A percentile compares a stretch with the other conserved stretches of the same genome.
Evolutionary conservation across 2,888 invertebrate species (phyloP).

Genomic region (Epirrita christyi): DNA sequence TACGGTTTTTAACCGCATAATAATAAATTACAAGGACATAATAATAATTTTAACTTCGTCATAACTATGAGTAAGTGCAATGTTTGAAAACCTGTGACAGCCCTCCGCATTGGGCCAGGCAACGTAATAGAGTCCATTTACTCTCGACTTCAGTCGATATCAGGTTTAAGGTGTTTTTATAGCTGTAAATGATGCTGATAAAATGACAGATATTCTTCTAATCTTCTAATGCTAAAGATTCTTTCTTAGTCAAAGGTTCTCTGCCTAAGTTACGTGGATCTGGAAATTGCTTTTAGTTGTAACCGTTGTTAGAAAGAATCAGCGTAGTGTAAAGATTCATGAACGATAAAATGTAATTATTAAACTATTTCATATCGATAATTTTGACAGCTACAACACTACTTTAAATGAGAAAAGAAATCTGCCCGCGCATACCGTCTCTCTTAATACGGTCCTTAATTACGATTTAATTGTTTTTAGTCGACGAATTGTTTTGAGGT

Average conservation of each 20-base stretch:
- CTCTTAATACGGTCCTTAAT: slow-evolving; percentile 79
- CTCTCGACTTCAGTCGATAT: too few species aligned
- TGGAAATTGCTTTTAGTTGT: too few species aligned
- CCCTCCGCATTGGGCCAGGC: background rate
- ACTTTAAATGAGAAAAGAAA: slow-evolving; percentile 47
- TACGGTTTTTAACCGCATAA: slow-evolving; percentile 3
- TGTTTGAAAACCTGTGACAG: background rate
- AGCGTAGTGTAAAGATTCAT: too few species aligned
- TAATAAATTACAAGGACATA: background rate
- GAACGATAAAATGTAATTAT: too few species aligned
- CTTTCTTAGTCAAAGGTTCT: too few species aligned
- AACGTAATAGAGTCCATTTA: background rate
- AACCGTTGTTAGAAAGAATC: too few species aligned
- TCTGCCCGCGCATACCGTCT: slow-evolving; percentile 49
- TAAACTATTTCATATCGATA: slow-evolving; percentile 14
- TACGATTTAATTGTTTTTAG: slow-evolving; percentile 82
- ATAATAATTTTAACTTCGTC: background rate
- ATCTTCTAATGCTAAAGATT: too few species aligned
- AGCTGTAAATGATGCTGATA: too few species aligned
- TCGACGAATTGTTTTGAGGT: slow-evolving; percentile 64
- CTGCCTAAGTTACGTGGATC: too few species aligned
- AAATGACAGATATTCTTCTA: too few species aligned
- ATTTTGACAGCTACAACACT: slow-evolving; percentile 50
- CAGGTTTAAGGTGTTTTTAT: too few species aligned
- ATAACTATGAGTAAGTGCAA: background rate